Base-by-base conservation (phyloP, 2,888 invertebrate species). In the Andrena hattorfiana region DNA sequence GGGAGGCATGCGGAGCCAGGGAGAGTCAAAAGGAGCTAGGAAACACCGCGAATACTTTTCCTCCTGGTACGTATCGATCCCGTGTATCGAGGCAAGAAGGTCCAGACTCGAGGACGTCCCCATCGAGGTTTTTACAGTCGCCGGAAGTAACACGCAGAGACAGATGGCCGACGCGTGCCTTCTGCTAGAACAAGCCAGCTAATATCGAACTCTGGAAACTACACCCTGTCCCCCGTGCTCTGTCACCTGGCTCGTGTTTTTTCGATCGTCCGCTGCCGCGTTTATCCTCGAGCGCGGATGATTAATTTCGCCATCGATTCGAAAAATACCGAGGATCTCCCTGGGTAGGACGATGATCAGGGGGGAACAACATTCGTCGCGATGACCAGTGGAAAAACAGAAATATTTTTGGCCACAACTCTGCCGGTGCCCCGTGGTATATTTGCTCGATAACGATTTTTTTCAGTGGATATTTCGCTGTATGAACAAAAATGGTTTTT, bases 131-230 rank as follows among this genome's bases (percentile, higher is more conserved):
- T 72, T 81, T 66, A 59, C 70, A 75, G 66, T 83, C 74, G 54
- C 63, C 73, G 67, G 74, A 56, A 76, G 66, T 63, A 85, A 74
- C 74, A 54, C 26, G 42, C n/a, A 69, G 78, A 86, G 89, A 89
- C 89, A 88, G 89, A 89, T 88, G 88, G 89, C 71, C 82, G 56
- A 79, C 78, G 85, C 86, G 88, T 88, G 89, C 86, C 88, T 87
- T 84, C 86, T 88, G 88, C 79, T 62, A 79, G 70, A 70, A 89
- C 87, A 89, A 74, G 86, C 67, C 62, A 49, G 77, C 86, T 87
- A 87, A 89, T 89, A 89, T 83, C 78, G 32, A 66, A 78, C 69
- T 79, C 72, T 35, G 28, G 54, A 63, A 35, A 69, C 68, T 77
- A 73, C 51, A 13, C 28, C 20, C 8, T 16, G 4, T 23, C 28